Percentiles rank a stretch among this genome's conserved stretches.
Conservation (phyloP, 2,113 vertebrate genomes). For the Protobothrops flavoviridis region DNA sequence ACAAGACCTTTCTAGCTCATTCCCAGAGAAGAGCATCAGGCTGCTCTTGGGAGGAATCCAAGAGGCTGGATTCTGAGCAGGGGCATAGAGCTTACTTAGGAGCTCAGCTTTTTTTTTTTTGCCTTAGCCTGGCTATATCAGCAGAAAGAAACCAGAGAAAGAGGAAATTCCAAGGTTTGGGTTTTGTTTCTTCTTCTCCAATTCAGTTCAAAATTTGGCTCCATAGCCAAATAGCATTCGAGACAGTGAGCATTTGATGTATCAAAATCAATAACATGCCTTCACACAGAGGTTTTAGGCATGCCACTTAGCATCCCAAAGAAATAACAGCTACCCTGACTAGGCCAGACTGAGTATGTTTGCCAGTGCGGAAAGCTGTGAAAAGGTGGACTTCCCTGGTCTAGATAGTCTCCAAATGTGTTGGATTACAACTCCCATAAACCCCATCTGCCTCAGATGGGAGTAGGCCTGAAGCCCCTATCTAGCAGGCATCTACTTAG, state of each 20-base stretch:
- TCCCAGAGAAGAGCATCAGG: background rate
- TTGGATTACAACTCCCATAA: background rate
- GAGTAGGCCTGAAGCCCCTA: background rate
- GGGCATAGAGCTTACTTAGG: accelerated
- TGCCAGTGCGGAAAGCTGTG: background rate
- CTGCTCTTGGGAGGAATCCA: background rate
- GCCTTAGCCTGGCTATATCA: slow-evolving; percentile 33
- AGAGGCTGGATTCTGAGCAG: background rate
- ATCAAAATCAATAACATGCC: slow-evolving; percentile 30
- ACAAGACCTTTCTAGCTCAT: background rate
- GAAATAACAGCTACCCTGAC: background rate
- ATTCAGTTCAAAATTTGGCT: slow-evolving; percentile 14
- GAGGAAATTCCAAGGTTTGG: slow-evolving; percentile 14
- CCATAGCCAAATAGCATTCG: slow-evolving; percentile 5
- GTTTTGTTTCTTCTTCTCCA: background rate
- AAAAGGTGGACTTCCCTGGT: background rate
- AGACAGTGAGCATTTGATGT: slow-evolving; percentile 33
- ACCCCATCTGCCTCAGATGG: background rate
- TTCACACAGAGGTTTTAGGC: background rate
- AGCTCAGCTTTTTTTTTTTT: background rate
- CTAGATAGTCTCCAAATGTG: background rate
- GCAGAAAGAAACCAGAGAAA: slow-evolving; percentile 36
- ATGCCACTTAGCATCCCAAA: slow-evolving; percentile 8
- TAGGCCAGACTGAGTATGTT: slow-evolving; percentile 15
- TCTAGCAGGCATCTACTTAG: background rate